Evolutionary conservation across 2,888 invertebrate genomes (phyloP), one percentile per base, ranked within the genome.

Genomic region (Protula sp.): DNA sequence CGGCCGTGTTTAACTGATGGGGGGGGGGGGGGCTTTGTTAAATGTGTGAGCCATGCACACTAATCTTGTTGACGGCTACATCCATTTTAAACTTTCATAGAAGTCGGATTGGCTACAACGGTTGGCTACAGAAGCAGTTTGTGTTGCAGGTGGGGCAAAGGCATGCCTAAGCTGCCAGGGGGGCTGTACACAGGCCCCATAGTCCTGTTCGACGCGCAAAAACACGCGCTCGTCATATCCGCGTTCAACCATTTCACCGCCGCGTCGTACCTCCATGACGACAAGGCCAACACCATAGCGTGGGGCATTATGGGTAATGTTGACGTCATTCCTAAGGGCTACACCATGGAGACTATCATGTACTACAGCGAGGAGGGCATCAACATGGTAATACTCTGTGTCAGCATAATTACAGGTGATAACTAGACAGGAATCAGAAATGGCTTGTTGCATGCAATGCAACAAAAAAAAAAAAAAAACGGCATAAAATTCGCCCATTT

Each of bases 231-330:
- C 5, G 24, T 50, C 5, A 50, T 50, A 22, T 50, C 50, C 9
- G 22, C 50, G 24, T 50, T 50, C 24, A n/a, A 5, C 24, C 9
- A 50, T n/a, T 50, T 50, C 24, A 50, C 24, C 4, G 50, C 50
- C 5, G 19, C 9, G 9, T 50, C 50, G 5, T 26, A 50, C 24
- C 24, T 19, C 24, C 24, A 19, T 50, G 50, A 50, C 24, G 24
- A 9, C 14, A 26, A 50, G 5, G 24, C 14, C 24, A 22, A 19
- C 22, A 5, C 9, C 14, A 5, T 50, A 5, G 24, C 22, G 4
- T 50, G 50, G 50, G 50, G 50, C 9, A 50, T 50, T n/a, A 50
- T 50, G 50, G 50, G 50, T 22, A n/a, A 9, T n/a, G 50, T 50
- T 5, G 50, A 50, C 24, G 5, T n/a, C 24, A 24, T 50, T 5